phyloP scores from a whole-genome alignment of 1,140 invertebrate species.

The Oryctes rhinoceros region DNA sequence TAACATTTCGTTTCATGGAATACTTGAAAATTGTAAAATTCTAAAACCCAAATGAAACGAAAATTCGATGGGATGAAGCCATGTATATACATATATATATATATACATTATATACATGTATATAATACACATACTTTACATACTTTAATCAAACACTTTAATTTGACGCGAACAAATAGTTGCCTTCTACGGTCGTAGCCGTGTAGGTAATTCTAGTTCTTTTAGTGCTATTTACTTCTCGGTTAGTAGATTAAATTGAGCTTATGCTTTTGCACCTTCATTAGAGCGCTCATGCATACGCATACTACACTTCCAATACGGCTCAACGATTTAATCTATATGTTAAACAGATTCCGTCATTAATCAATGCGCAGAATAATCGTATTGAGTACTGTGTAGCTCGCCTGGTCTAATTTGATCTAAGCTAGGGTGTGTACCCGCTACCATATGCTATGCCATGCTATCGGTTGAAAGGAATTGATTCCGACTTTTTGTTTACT shows the following conservation, averaged over 20 bases:
- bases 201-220: conserved; percentile 1
- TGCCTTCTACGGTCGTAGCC: background rate
- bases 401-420: background rate
- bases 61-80: too few species aligned
- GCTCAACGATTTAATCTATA: conserved; percentile 17
- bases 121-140: too few species aligned
- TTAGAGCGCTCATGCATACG: background rate
- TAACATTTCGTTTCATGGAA: too few species aligned
- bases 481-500: background rate
- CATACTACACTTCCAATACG: background rate
- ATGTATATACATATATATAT: too few species aligned
- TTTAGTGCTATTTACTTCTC: background rate
- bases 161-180: background rate
- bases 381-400: background rate
- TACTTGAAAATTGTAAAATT: too few species aligned
- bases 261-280: conserved; percentile 12
- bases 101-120: too few species aligned
- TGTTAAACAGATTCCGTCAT: conserved; percentile 24
- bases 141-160: background rate
- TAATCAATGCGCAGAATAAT: conserved; percentile 30
- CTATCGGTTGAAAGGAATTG: background rate
- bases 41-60: too few species aligned
- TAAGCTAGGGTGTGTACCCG: background rate
- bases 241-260: conserved; percentile 3
- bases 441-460: background rate